Base-by-base conservation (phyloP, 2,113 vertebrate genomes). In the Pachyramphus minor region DNA sequence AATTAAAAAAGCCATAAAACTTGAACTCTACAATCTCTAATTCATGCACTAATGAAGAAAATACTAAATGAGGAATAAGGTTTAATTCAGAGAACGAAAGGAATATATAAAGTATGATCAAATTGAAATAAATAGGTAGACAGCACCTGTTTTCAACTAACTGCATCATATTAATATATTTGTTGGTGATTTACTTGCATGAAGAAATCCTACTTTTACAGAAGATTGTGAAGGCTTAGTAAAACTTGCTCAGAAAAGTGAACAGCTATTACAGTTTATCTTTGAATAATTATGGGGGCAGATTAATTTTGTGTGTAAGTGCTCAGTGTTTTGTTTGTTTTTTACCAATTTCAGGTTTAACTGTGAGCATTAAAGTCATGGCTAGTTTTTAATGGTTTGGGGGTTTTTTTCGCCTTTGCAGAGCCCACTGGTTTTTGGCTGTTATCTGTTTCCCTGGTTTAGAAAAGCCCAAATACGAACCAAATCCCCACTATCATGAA, bases 401-500 rank as follows among this genome's bases (percentile, higher is more conserved):
- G n/a, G n/a, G n/a, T n/a, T 52, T 52, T 63, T 86, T 80, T 83
- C 81, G 62, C 41, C 64, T 95, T 98, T 98, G 69, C 97, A 99
- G 99, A 52, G 99, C 99, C 87, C 99, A 99, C 96, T 99, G 99
- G 99, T 99, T 99, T 98, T 97, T 99, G 96, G 99, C 99, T 49
- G 98, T 99, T 91, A 99, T 99, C 97, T 99, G 99, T 97, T 99
- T 99, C 96, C 99, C 99, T 80, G 99, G 99, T 85, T 98, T 99
- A 45, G 97, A 98, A 94, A 98, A 97, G 83, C 98, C 98, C 9
- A 96, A 98, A 68, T 97, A 96, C 71, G 98, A 99, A 95, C 97
- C 98, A 84, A 99, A 99, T 97, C 98, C 98, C 24, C 97, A 98
- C 82, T 99, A 98, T 87, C 98, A 97, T 87, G 97, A 97, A 96